These are phyloP conservation scores for Calliopsis andreniformis DNA, from an alignment of 1,140 invertebrate species.

Conservation along the genomic window DNA sequence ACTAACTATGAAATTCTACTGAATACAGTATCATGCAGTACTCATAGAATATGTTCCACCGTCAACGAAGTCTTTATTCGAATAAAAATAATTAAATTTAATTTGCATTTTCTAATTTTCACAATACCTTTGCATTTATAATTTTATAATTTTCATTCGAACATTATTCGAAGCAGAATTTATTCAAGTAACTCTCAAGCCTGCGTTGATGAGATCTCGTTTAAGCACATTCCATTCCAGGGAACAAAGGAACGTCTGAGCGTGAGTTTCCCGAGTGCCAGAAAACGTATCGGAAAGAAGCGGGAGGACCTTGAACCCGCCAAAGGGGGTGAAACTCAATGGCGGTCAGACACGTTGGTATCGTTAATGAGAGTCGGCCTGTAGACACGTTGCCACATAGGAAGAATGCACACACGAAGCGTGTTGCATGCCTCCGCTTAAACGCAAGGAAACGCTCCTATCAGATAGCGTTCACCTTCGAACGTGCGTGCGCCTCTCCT, in stretches of 20 bases:
- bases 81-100: no score
- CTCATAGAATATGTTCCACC: no score
- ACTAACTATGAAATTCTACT: no score
- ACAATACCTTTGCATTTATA: no score
- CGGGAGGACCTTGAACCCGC: slow-evolving; percentile 54
- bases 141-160: no score
- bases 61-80: no score
- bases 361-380: slow-evolving; percentile 54
- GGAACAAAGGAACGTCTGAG: slow-evolving; percentile 10
- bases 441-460: slow-evolving; percentile 74
- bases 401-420: slow-evolving; percentile 64
- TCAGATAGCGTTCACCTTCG: slow-evolving; percentile 70
- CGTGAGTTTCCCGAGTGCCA: background rate
- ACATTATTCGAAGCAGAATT: no score
- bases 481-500: slow-evolving; percentile 69
- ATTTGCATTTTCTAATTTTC: no score
- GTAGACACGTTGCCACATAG: slow-evolving; percentile 64
- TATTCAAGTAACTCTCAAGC: no score
- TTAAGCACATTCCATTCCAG: no score
- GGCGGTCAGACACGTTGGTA: slow-evolving; percentile 43
- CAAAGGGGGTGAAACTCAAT: slow-evolving; percentile 58
- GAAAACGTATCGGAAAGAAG: slow-evolving; percentile 14
- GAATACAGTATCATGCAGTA: no score
- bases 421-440: slow-evolving; percentile 72
- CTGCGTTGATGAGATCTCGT: no score